phyloP scores from a whole-genome alignment of 2,888 invertebrate genomes.

The Odontothrips loti region DNA sequence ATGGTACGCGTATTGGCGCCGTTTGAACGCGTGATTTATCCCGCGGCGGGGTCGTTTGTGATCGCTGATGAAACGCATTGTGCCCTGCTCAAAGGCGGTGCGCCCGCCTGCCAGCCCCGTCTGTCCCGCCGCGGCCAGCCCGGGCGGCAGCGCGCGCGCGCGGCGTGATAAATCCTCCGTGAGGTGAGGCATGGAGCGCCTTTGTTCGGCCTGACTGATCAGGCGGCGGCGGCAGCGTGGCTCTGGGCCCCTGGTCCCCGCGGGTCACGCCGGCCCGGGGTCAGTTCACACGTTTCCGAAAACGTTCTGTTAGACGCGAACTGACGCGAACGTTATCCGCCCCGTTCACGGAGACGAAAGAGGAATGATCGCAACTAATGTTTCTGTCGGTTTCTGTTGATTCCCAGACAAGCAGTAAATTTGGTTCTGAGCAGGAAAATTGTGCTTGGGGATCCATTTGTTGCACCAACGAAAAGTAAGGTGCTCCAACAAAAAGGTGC shows the following conservation, averaged over 20 bases:
- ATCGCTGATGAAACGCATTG: constrained; percentile 23
- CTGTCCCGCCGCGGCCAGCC: not conserved
- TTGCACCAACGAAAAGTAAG: too few species aligned
- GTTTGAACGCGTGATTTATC: constrained; percentile 23
- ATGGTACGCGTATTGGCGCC: constrained; percentile 5
- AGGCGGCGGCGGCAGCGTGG: not conserved
- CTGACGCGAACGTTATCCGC: not conserved
- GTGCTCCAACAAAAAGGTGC: too few species aligned
- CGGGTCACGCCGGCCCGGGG: too few species aligned
- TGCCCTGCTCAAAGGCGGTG: not conserved
- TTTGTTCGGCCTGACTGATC: not conserved
- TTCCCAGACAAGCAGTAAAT: too few species aligned
- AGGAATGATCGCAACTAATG: too few species aligned
- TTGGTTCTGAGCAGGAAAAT: too few species aligned
- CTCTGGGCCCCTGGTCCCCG: too few species aligned
- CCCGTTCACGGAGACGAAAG: too few species aligned
- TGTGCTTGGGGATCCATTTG: too few species aligned
- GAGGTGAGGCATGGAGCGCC: not conserved
- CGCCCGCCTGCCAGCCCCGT: not conserved
- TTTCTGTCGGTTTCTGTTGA: too few species aligned
- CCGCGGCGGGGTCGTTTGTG: not conserved
- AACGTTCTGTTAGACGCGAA: not conserved
- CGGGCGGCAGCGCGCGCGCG: not conserved
- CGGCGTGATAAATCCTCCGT: not conserved
- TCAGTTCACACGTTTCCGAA: too few species aligned